A percentile compares a stretch with the other conserved stretches of the same genome.
Evolutionary conservation across 2,797 vertebrate genomes (phyloP).

Genomic region (Pseudotriccus pelzelni): DNA sequence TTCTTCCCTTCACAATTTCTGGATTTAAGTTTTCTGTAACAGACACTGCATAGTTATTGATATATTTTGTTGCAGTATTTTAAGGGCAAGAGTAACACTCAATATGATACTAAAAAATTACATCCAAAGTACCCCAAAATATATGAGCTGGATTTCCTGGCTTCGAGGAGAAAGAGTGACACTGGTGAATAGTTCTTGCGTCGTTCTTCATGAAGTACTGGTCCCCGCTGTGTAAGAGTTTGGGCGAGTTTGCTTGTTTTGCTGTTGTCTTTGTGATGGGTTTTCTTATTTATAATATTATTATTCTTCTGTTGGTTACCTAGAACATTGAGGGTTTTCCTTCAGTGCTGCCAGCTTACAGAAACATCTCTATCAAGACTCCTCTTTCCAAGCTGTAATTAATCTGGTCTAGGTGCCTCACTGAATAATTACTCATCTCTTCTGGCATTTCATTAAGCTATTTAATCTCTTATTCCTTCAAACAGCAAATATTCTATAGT

Average conservation of each 20-base stretch:
- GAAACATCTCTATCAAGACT: neutral
- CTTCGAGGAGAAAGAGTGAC: neutral
- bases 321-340: neutral
- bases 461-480: slow-evolving; percentile 27
- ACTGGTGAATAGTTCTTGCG: neutral
- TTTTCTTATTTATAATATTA: neutral
- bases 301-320: neutral
- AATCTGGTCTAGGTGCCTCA: neutral
- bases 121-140: neutral
- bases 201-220: neutral
- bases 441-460: slow-evolving; percentile 41
- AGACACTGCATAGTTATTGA: neutral
- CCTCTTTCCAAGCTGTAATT: neutral
- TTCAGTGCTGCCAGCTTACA: neutral
- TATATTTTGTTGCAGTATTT: neutral
- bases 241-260: neutral
- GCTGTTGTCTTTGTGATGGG: neutral
- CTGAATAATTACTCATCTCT: slow-evolving; percentile 28
- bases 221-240: neutral
- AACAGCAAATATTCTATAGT: neutral
- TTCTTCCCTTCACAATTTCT: neutral
- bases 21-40: neutral
- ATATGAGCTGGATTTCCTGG: neutral
- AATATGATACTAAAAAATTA: neutral
- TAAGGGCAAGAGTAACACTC: neutral